A percentile compares a stretch with the other conserved stretches of the same genome.
These are phyloP conservation scores for Hemistola chrysoprasaria DNA, from an alignment of 2,888 invertebrate genomes.

Conservation along the genomic window DNA sequence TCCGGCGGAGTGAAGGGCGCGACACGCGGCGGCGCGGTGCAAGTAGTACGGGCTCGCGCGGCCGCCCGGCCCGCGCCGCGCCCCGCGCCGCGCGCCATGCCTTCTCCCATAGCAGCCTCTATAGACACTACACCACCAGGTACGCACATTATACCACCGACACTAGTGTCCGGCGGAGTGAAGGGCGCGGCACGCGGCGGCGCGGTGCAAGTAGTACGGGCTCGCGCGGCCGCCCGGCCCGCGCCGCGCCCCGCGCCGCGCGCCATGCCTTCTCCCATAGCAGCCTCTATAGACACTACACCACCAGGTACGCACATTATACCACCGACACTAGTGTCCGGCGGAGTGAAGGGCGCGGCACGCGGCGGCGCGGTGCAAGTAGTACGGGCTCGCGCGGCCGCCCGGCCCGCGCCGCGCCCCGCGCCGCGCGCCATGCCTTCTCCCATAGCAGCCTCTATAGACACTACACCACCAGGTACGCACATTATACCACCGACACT, in stretches of 20 bases:
- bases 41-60: slow-evolving; percentile 55
- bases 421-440: slow-evolving; percentile 26
- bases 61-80: slow-evolving; percentile 27
- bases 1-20: slow-evolving; percentile 84
- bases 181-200: slow-evolving; percentile 75
- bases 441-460: slow-evolving; percentile 25
- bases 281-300: slow-evolving; percentile 24
- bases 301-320: slow-evolving; percentile 18
- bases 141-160: background rate
- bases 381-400: slow-evolving; percentile 47
- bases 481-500: too few species aligned
- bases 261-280: slow-evolving; percentile 28
- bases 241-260: slow-evolving; percentile 22
- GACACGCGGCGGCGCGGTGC: slow-evolving; percentile 58
- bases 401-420: slow-evolving; percentile 24
- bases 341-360: slow-evolving; percentile 83
- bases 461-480: slow-evolving; percentile 26
- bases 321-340: slow-evolving; percentile 36
- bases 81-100: slow-evolving; percentile 23
- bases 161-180: slow-evolving; percentile 74
- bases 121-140: slow-evolving; percentile 26
- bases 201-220: slow-evolving; percentile 62
- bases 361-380: slow-evolving; percentile 63
- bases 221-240: slow-evolving; percentile 32
- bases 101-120: slow-evolving; percentile 28